Conservation (phyloP, 2,888 invertebrate genomes). For the Crocallis elinguaria region DNA sequence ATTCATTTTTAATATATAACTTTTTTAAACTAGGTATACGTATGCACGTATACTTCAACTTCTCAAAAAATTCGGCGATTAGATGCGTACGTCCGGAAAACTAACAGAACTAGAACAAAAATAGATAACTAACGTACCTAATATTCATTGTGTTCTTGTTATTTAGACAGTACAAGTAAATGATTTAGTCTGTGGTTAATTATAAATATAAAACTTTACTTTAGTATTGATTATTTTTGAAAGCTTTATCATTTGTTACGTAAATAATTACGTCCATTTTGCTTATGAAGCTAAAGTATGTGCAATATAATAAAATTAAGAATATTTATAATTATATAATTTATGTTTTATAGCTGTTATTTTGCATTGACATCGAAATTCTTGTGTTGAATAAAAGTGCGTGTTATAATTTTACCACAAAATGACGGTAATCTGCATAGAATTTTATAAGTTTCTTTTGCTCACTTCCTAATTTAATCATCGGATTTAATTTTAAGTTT, state of each 20-base stretch:
- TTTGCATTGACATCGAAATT: conserved; percentile 17
- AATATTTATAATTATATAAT: conserved; percentile 31
- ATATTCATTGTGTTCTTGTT: no score
- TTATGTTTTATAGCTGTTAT: conserved; percentile 21
- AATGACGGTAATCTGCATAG: not conserved
- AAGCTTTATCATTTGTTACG: conserved; percentile 34
- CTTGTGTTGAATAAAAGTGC: conserved; percentile 10
- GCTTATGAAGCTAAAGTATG: conserved; percentile 67
- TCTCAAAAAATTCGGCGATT: no score
- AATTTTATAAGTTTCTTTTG: not conserved
- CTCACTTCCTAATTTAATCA: no score
- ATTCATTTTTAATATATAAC: no score
- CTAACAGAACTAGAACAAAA: no score
- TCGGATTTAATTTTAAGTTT: no score
- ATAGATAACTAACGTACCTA: no score
- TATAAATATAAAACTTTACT: conserved; percentile 14
- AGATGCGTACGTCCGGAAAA: no score
- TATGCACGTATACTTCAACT: no score
- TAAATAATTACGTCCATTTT: conserved; percentile 64
- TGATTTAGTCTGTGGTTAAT: conserved; percentile 30
- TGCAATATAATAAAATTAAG: conserved; percentile 56
- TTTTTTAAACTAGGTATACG: no score
- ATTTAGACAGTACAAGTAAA: conserved; percentile 6
- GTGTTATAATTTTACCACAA: not conserved
- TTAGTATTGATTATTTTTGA: conserved; percentile 10